Evolutionary conservation across 2,113 vertebrate species (phyloP), one percentile per base, ranked within the genome.

Genomic region (Sula dactylatra): DNA sequence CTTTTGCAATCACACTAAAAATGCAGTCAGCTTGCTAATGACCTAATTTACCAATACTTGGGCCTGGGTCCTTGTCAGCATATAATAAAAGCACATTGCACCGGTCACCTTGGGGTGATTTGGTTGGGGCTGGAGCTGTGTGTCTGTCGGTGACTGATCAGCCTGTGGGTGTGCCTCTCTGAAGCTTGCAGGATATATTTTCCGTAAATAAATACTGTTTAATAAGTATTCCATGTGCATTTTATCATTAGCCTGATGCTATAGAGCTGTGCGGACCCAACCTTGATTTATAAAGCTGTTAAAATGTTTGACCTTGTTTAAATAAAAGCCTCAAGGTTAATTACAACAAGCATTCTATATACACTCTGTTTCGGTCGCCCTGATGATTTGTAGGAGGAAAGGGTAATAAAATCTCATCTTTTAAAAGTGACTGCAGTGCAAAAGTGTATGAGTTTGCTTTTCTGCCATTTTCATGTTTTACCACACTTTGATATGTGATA

Each of bases 321-420:
- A 97, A 96, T 97, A 95, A 95, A 97, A 92, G 59, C 91, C 79
- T 94, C 74, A 92, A 96, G 78, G 79, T 97, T 96, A 97, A 97
- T 96, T 94, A 58, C 92, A 96, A 61, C 94, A 88, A 58, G 65
- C 70, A 42, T 78, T 54, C 80, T 76, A 65, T 66, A 71, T 52
- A 52, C 29, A 10, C 61, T 55, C 95, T 94, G 32, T 93, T 96
- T 94, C 26, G 11, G 86, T 94, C 29, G 9, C 82, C 81, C 91
- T 22, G 88, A 97, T 79, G 82, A 73, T 94, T 93, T 90, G 82
- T 42, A 38, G 44, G 85, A 92, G 74, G 82, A 90, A 94, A 95
- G 78, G 55, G 82, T 64, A 91, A 94, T 85, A 96, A 95, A 86
- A 81, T 88, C 67, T 88, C 42, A 7, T 91, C 79, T 88, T 93